phyloP scores from a whole-genome alignment of 2,888 invertebrate genomes.

The Cephalotes varians region DNA sequence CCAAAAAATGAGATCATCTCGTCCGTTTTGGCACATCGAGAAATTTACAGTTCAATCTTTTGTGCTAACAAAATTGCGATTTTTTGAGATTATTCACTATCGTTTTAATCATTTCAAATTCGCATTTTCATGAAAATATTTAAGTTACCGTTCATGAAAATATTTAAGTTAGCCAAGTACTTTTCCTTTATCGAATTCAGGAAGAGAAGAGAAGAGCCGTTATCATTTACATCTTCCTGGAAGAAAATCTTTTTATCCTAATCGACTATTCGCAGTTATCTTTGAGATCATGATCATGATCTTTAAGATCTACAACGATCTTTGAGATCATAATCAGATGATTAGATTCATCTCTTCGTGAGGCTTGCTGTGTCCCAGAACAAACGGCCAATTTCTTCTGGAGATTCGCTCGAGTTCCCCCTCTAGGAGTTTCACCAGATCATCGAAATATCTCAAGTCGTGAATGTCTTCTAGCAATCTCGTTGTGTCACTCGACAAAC shows the following conservation, averaged over 20 bases:
- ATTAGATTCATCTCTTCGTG: constrained; percentile 82
- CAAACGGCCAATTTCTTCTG: constrained; percentile 82
- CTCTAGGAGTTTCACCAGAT: constrained; percentile 80
- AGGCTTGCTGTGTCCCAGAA: constrained; percentile 74
- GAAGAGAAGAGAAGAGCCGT: background rate
- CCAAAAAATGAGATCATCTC: background rate
- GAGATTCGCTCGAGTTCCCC: constrained; percentile 82
- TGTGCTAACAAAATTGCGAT: constrained; percentile 12
- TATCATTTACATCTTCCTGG: background rate
- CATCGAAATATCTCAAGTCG: constrained; percentile 82
- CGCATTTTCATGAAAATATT: background rate
- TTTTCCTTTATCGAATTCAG: background rate
- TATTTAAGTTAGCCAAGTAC: constrained; percentile 9
- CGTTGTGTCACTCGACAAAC: constrained; percentile 75
- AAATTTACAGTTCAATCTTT: background rate
- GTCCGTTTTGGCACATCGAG: background rate
- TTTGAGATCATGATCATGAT: constrained; percentile 48
- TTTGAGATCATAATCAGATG: constrained; percentile 60
- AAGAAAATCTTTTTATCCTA: background rate
- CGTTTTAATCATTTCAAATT: constrained; percentile 6
- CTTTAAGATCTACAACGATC: background rate
- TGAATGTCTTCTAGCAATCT: constrained; percentile 79
- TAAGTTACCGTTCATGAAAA: constrained; percentile 8
- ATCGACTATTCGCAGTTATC: background rate
- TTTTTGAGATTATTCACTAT: background rate